A percentile compares a stretch with the other conserved stretches of the same genome.
phyloP scores from a whole-genome alignment of 37 sponge, comb jelly and placozoan species.

The Spongia lamella region DNA sequence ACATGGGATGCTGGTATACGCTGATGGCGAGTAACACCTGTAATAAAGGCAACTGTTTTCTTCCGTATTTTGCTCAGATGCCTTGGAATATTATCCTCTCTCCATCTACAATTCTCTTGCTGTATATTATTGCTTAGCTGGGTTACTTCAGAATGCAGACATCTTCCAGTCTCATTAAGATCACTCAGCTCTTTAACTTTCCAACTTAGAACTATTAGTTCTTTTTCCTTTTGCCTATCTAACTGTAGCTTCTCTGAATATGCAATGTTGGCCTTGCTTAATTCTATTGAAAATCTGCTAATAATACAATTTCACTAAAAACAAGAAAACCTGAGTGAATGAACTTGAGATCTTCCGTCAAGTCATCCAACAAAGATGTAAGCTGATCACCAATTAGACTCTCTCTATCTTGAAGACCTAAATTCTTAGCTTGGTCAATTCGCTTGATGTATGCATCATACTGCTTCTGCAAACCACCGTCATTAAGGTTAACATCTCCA shows the following conservation, averaged over 20 bases:
- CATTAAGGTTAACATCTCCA: slow-evolving; percentile 41
- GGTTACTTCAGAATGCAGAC: slow-evolving; percentile 3
- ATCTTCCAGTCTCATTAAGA: neutral
- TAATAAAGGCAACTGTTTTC: neutral
- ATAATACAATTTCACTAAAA: neutral
- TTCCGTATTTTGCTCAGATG: slow-evolving; percentile 12
- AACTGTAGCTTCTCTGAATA: slow-evolving; percentile 23
- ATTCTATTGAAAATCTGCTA: neutral
- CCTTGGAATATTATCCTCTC: slow-evolving; percentile 5
- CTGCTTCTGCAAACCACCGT: slow-evolving; percentile 1
- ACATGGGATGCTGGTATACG: slow-evolving; percentile 39
- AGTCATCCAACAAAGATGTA: neutral
- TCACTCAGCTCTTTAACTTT: slow-evolving; percentile 19
- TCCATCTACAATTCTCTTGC: neutral
- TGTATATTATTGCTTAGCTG: neutral
- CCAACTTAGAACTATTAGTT: slow-evolving; percentile 28
- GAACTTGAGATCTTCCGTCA: slow-evolving; percentile 14
- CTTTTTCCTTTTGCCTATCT: neutral
- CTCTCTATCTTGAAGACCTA: neutral
- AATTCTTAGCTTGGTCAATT: neutral
- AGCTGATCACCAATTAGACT: neutral
- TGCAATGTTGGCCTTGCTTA: neutral
- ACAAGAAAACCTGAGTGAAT: slow-evolving; percentile 16
- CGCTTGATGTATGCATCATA: neutral
- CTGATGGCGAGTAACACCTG: neutral